Base-by-base conservation (phyloP, 2,113 vertebrate genomes). In the Peromyscus polionotus region DNA sequence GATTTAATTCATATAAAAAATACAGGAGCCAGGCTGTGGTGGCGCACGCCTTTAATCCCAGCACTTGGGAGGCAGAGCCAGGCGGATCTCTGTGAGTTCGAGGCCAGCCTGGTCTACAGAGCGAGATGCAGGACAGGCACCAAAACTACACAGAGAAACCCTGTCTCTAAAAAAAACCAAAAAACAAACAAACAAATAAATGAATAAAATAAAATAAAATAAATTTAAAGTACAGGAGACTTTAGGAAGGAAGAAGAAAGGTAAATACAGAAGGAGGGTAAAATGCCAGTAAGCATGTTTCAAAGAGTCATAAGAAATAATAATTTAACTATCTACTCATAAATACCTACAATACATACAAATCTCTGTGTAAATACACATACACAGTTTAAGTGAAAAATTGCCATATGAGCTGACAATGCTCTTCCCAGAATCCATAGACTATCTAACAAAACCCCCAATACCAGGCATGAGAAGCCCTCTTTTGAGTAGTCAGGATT, bases 1-100 rank as follows among this genome's bases (percentile, higher is more conserved):
- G 67, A 67, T 14, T 67, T 92, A 92, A 79, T 63, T 90, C n/a
- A 90, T 75, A 88, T 88, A 6, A 67, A 95, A 48, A 87, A 14
- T 77, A 65, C 51, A 39, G 36, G 12, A 26, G 54, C 45, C 45
- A 48, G 51, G 51, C 51, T 51, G 51, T 51, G 51, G 51, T 11
- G 51, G 51, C 1, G 10, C 10, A 51, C 10, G 8, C 51, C 51
- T 51, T 51, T 51, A 51, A 51, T 51, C 10, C 51, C 51, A 51
- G 51, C 51, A 51, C 51, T 51, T 11, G 51, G 51, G 51, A 51
- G 51, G 51, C 51, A 51, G 51, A 51, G 48, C 48, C 1, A 51
- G 48, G 48, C 9, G 1, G 48, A 51, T 51, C 48, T 51, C 51
- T 51, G 7, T 51, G 51, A 51, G 51, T 51, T 51, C 51, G 51